Evolutionary conservation across 2,113 vertebrate species (phyloP), one percentile per base, ranked within the genome.

Genomic region (Hoplias malabaricus): DNA sequence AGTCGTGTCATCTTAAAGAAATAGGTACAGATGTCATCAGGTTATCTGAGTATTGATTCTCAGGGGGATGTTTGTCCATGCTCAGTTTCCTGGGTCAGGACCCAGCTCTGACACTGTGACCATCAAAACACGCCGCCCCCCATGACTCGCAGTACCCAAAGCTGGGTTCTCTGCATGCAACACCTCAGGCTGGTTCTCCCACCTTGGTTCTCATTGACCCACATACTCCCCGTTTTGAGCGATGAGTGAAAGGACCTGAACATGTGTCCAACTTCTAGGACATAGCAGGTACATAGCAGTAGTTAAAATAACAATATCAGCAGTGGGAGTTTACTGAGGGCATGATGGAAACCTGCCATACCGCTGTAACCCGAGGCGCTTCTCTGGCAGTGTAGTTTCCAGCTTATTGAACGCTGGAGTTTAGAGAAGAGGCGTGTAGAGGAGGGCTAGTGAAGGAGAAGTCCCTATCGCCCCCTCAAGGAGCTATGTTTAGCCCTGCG

Each of bases 401-500:
- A 53, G 29, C 25, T 72, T 80, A 74, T 73, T 72, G 56, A 59
- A 65, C 69, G 53, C 59, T 38, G 48, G 34, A 43, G 38, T 10
- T n/a, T 31, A 25, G 40, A 48, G 40, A 14, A 2, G 16, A 63
- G 68, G 68, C 5, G 16, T 59, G 59, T 40, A 21, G 54, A 72
- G 57, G 38, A 46, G 27, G 36, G 63, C 59, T 72, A 48, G 59
- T 53, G 65, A 42, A 77, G 71, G 74, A 54, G 31, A 74, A 59
- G 69, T 16, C 72, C 48, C 61, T 21, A 12, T 10, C 66, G 36
- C 31, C 33, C n/a, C 16, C 21, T 27, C 42, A 69, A n/a, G 36
- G 67, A 23, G 19, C 63, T 76, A 76, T 57, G 73, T 84, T 84
- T 77, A 80, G 70, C 57, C 27, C 25, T 50, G 31, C 5, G 63